Percentiles rank a stretch among this genome's conserved stretches.
These are phyloP conservation scores for Gambusia holbrooki DNA, from an alignment of 2,113 vertebrate species.

Conservation along the genomic window DNA sequence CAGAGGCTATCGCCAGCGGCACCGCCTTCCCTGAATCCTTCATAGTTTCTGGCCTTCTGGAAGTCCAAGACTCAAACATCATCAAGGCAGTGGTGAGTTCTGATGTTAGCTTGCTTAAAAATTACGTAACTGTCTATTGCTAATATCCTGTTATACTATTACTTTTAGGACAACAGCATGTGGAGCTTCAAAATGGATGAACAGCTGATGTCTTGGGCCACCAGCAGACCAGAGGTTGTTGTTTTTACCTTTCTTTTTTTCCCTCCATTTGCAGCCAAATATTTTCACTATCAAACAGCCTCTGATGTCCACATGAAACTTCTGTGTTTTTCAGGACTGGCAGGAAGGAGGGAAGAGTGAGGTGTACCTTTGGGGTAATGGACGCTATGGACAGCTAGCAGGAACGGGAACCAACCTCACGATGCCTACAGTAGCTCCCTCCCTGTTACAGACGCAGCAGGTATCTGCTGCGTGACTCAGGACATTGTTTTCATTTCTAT, in stretches of 20 bases:
- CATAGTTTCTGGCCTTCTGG: constrained; percentile 68
- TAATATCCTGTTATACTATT: background rate
- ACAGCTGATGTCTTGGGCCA: constrained; percentile 85
- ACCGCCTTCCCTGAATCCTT: constrained; percentile 81
- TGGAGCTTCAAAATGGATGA: constrained; percentile 87
- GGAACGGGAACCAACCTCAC: constrained; percentile 79
- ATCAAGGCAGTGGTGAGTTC: constrained; percentile 74
- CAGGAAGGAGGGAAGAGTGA: constrained; percentile 83
- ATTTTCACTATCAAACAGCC: background rate
- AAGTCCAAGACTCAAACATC: constrained; percentile 50
- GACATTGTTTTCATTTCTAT: background rate
- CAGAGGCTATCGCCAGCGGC: constrained; percentile 82
- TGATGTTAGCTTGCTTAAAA: background rate
- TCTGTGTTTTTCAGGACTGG: constrained; percentile 77
- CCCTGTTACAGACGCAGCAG: constrained; percentile 82
- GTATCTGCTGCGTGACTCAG: constrained; percentile 40
- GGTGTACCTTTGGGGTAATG: constrained; percentile 84
- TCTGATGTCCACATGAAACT: background rate
- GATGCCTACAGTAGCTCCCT: constrained; percentile 77
- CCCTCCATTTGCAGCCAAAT: background rate
- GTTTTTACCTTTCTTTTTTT: background rate
- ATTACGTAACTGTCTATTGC: background rate
- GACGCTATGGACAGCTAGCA: constrained; percentile 82
- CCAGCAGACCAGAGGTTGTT: constrained; percentile 81
- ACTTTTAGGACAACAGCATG: constrained; percentile 82